Conservation (phyloP, 35 echinoderm and acorn worm species). For the Acanthaster planci region DNA sequence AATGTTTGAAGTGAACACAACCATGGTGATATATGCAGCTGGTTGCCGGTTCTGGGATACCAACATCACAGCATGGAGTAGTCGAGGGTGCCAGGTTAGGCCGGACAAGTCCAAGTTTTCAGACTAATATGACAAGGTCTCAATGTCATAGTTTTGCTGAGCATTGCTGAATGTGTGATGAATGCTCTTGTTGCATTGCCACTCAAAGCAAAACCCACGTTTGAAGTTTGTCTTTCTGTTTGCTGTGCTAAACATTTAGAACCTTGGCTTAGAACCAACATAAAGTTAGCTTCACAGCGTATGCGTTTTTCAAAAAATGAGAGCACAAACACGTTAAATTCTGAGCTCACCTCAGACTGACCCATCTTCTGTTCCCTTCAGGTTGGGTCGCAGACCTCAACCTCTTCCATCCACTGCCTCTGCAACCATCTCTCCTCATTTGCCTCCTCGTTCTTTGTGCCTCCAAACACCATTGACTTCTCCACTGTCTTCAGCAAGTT, state of each 20-base stretch:
- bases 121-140: no score
- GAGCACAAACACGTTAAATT: no score
- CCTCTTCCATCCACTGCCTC: conserved; percentile 33
- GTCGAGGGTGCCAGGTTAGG: conserved; percentile 46
- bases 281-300: background rate
- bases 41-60: conserved; percentile 49
- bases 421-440: conserved; percentile 59
- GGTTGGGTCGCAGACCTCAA: background rate
- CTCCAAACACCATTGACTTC: conserved; percentile 58
- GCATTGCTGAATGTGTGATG: no score
- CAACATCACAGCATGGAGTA: conserved; percentile 16
- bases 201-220: no score
- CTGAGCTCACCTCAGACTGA: background rate
- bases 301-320: background rate
- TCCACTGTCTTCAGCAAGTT: conserved; percentile 62
- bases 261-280: background rate
- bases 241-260: background rate
- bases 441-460: conserved; percentile 43
- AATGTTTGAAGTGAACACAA: background rate
- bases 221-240: no score
- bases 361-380: background rate
- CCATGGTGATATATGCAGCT: conserved; percentile 22
- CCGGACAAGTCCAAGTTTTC: no score
- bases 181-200: no score
- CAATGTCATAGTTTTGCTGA: no score